These are phyloP conservation scores for Lingula anatina DNA, from an alignment of 2,888 invertebrate genomes.

Conservation along the genomic window DNA sequence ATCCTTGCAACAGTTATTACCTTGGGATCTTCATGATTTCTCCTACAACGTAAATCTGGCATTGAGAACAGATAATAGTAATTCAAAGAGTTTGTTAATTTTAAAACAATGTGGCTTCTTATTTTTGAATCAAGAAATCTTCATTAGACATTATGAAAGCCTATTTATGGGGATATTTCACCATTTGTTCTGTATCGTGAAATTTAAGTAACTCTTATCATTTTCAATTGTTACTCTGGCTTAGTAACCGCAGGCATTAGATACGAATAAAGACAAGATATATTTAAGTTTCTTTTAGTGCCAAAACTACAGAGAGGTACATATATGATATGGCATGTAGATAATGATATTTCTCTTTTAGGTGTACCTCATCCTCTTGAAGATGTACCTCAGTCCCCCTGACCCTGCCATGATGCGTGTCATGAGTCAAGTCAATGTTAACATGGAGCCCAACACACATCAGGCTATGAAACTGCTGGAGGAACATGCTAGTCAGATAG, in stretches of 20 bases:
- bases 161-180: no score
- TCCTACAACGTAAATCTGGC: no score
- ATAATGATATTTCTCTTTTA: constrained; percentile 42
- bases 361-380: constrained; percentile 64
- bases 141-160: no score
- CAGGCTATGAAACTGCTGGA: constrained; percentile 76
- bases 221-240: background rate
- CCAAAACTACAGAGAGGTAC: no score
- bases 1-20: no score
- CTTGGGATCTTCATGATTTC: no score
- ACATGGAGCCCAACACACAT: constrained; percentile 67
- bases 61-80: no score
- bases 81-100: no score
- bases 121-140: no score
- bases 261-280: background rate
- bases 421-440: constrained; percentile 46
- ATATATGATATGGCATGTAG: no score
- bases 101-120: no score
- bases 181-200: no score
- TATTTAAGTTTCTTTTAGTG: background rate
- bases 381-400: constrained; percentile 60
- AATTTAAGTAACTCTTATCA: background rate
- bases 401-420: constrained; percentile 49
- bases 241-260: background rate
- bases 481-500: constrained; percentile 77